Evolutionary conservation across 35 echinoderm and acorn worm genomes (phyloP).

Genomic region (Lytechinus variegatus): DNA sequence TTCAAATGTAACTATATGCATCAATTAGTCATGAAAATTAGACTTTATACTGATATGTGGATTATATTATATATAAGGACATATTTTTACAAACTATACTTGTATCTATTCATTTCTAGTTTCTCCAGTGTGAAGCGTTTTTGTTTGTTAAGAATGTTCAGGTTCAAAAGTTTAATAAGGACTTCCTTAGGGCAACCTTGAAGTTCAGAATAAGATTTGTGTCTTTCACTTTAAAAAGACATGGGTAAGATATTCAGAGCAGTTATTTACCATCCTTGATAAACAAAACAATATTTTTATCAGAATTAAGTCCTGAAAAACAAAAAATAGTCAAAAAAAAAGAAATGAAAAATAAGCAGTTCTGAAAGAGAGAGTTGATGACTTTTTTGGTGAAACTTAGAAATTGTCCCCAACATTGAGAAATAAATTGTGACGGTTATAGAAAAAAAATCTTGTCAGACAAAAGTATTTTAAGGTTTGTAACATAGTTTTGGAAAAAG

Average conservation of each 20-base stretch:
- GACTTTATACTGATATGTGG: too few relatives aligned
- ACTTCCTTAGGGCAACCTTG: background rate
- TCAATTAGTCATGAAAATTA: too few relatives aligned
- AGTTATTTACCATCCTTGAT: too few relatives aligned
- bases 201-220: background rate
- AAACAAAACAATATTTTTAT: background rate
- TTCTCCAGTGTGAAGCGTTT: too few relatives aligned
- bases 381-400: too few relatives aligned
- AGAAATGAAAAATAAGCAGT: background rate
- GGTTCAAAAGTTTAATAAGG: background rate
- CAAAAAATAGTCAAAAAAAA: background rate
- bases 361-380: too few relatives aligned
- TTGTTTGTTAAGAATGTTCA: background rate
- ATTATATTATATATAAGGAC: too few relatives aligned
- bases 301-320: background rate
- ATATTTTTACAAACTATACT: too few relatives aligned
- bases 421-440: background rate
- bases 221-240: too few relatives aligned
- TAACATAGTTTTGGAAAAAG: background rate
- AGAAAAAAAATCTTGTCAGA: background rate
- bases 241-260: too few relatives aligned
- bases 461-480: background rate
- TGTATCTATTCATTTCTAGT: too few relatives aligned
- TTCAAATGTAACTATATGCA: too few relatives aligned
- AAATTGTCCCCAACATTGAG: background rate